Evolutionary conservation across 2,888 invertebrate species (phyloP).

Genomic region (Pristionchus japonicus): DNA sequence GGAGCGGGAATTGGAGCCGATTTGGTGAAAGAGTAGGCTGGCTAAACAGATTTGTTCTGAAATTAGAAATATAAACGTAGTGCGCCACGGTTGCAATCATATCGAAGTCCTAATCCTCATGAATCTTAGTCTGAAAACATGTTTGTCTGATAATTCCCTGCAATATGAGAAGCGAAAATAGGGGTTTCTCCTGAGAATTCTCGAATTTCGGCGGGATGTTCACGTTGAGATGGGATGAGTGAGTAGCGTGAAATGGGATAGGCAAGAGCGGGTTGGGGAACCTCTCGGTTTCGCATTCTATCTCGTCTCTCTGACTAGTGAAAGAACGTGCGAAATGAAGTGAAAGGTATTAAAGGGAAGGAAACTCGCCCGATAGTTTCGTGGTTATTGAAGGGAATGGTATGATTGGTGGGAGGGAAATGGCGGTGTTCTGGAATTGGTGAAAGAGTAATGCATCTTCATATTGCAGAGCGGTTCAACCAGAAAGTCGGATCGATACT

Average conservation of each 20-base stretch:
- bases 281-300: not conserved
- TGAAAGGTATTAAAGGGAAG: not conserved
- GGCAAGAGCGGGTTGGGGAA: not conserved
- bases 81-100: not conserved
- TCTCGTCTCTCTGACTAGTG: not conserved
- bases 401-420: not conserved
- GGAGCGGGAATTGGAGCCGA: too few relatives aligned
- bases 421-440: not conserved
- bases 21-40: too few relatives aligned
- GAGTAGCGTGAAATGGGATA: slow-evolving; percentile 39
- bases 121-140: not conserved
- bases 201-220: slow-evolving; percentile 11
- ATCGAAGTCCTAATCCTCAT: not conserved
- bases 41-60: too few relatives aligned
- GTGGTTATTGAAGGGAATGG: not conserved
- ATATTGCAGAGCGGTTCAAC: slow-evolving; percentile 35
- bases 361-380: not conserved
- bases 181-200: not conserved
- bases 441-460: not conserved
- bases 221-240: slow-evolving; percentile 12
- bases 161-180: not conserved
- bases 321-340: not conserved
- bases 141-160: not conserved
- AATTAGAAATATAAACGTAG: not conserved
- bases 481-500: slow-evolving; percentile 12